These are phyloP conservation scores for Cariama cristata DNA, from an alignment of 2,113 vertebrate genomes.

Conservation along the genomic window DNA sequence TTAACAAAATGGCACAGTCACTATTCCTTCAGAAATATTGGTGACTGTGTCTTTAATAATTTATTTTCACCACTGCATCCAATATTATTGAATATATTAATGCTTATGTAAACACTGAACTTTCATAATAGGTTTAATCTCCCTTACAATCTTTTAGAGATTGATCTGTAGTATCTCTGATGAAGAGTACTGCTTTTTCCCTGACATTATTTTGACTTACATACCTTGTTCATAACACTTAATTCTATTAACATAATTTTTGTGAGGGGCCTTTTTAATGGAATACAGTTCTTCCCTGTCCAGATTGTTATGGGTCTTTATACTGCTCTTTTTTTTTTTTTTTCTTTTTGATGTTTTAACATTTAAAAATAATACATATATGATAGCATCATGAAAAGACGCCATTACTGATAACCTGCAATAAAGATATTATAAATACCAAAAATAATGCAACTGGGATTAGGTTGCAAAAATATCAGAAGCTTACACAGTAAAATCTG, in stretches of 20 bases:
- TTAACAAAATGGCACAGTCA: background rate
- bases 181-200: background rate
- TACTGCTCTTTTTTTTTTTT: background rate
- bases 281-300: background rate
- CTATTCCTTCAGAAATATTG: background rate
- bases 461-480: background rate
- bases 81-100: conserved; percentile 15
- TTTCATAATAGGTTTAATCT: background rate
- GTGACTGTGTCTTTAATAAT: background rate
- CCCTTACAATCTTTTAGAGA: background rate
- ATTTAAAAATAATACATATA: conserved; percentile 5
- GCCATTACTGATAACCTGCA: background rate
- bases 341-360: background rate
- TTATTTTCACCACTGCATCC: background rate
- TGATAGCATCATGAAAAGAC: background rate
- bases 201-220: conserved; percentile 61
- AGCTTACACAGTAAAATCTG: background rate
- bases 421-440: background rate
- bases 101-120: conserved; percentile 8
- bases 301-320: background rate
- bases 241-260: conserved; percentile 68
- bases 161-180: background rate
- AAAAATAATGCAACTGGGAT: background rate
- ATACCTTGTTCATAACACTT: conserved; percentile 51
- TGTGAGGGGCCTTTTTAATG: background rate